A percentile compares a stretch with the other conserved stretches of the same genome.
Conservation (phyloP, 1,140 invertebrate species). For the Himalopsyche phryganea region DNA sequence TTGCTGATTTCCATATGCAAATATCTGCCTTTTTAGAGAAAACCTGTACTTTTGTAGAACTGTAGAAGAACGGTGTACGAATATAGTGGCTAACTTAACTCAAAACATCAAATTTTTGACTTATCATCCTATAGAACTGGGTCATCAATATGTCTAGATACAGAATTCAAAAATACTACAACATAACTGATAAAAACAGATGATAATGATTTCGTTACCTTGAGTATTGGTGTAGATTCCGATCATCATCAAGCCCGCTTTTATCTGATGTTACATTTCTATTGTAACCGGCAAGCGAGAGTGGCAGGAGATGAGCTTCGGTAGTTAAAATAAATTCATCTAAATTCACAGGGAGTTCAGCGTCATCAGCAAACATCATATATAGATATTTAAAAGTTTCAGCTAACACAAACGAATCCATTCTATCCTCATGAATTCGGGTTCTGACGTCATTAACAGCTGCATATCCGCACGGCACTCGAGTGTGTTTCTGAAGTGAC, state of each 20-base stretch:
- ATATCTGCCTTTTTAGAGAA: too few species aligned
- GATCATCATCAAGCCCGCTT: conserved; percentile 25
- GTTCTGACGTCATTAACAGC: conserved; percentile 95
- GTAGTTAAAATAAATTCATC: conserved; percentile 97
- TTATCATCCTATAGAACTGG: too few species aligned
- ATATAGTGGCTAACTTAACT: too few species aligned
- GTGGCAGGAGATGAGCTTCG: conserved; percentile 91
- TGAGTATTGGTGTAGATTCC: conserved; percentile 24
- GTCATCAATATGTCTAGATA: too few species aligned
- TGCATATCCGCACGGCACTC: conserved; percentile 95
- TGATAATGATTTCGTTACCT: too few species aligned
- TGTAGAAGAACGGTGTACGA: too few species aligned
- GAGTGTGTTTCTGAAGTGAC: conserved; percentile 83
- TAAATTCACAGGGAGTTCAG: conserved; percentile 84
- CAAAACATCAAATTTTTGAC: too few species aligned
- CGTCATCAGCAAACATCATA: conserved; percentile 87
- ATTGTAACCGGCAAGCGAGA: conserved; percentile 62
- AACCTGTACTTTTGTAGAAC: too few species aligned
- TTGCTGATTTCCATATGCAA: too few species aligned
- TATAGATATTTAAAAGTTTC: conserved; percentile 98
- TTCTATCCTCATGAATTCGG: conserved; percentile 85
- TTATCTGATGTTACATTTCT: conserved; percentile 36
- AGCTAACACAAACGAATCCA: conserved; percentile 97
- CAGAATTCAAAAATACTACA: too few species aligned
- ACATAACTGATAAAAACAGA: too few species aligned